Evolutionary conservation across 2,113 vertebrate species (phyloP), one percentile per base, ranked within the genome.

Genomic region (Anoura caudifer): DNA sequence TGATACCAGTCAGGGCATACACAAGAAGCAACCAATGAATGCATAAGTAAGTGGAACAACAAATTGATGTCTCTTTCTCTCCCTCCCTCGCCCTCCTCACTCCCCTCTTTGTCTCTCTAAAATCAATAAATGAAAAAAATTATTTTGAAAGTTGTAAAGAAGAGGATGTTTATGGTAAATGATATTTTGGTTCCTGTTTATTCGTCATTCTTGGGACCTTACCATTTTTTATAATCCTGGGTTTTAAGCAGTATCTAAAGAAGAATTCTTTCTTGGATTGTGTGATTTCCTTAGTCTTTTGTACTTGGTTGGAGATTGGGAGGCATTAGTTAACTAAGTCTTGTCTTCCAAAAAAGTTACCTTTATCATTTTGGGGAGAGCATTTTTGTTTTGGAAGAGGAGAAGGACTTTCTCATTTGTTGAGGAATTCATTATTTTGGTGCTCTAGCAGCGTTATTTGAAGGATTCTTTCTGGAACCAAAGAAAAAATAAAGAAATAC

Each of bases 361-460:
- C 47, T 91, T 95, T 7, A 69, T 82, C 28, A 50, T 92, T 88
- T 94, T 63, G 63, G 77, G 52, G 75, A 86, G 43, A 96, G 52
- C 38, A 73, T 87, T 94, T 59, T 90, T 88, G 16, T 56, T 67
- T 2, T 65, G 33, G 76, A 56, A 85, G 56, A 92, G 36, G 59
- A 92, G 61, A 52, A 91, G 70, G 36, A 72, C 9, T 90, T 77
- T 16, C 36, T 70, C 43, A 45, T 87, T 93, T 92, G 47, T 92
- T 87, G 72, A 45, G 36, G 43, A 89, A 75, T 84, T 79, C 41
- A 43, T 96, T 92, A 86, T 20, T 92, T 93, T 83, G n/a, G 47
- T 90, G 33, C 56, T 95, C 38, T 97, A 84, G 65, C 76, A 67
- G 65, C 82, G 79, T 88, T 94, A 83, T 90, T 91, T 92, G 88